phyloP scores from a whole-genome alignment of 35 echinoderm and acorn worm genomes.

The Apostichopus parvimensis region DNA sequence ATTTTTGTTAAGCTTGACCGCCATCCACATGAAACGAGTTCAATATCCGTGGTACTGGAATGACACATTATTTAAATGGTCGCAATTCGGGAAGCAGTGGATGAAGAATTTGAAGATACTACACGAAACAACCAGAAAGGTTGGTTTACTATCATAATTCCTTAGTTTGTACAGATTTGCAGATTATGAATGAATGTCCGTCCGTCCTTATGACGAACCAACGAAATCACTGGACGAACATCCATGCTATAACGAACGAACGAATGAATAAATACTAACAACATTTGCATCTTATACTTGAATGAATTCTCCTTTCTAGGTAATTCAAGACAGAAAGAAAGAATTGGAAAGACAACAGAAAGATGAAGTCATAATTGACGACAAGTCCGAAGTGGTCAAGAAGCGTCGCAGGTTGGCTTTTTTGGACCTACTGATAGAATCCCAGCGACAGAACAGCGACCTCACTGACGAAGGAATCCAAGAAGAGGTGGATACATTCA shows the following conservation, averaged over 20 bases:
- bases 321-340: neutral
- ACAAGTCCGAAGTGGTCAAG: neutral
- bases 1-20: neutral
- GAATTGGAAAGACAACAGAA: neutral
- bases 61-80: neutral
- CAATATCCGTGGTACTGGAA: conserved; percentile 5
- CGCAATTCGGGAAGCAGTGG: neutral
- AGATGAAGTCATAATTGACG: conserved; percentile 14
- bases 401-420: conserved; percentile 17
- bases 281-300: no score
- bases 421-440: neutral
- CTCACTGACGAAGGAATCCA: neutral
- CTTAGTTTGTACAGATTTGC: no score
- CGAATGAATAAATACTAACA: no score
- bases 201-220: no score
- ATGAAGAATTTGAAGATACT: neutral
- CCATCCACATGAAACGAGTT: neutral
- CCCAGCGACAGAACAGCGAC: neutral
- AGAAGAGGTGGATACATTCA: conserved; percentile 26
- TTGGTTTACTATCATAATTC: neutral
- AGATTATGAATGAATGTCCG: no score
- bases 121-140: conserved; percentile 21
- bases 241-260: no score
- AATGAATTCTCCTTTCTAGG: neutral
- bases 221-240: no score